Percentiles rank a stretch among this genome's conserved stretches.
Evolutionary conservation across 1,140 invertebrate species (phyloP).

Genomic region (Drosophila athabasca): DNA sequence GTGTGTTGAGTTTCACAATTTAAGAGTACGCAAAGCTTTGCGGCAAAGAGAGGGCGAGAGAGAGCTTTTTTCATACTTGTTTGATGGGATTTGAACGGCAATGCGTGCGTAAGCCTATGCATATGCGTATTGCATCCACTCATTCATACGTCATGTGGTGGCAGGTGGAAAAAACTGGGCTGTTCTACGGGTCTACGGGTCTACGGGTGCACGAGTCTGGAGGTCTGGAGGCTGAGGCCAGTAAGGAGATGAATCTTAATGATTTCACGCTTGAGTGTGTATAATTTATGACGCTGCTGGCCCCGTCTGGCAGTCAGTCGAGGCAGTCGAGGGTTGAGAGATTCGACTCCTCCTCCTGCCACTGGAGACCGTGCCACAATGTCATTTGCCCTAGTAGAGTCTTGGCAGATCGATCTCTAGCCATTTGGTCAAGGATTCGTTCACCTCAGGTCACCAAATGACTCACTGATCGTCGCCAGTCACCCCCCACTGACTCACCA

Average conservation of each 20-base stretch:
- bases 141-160: slow-evolving; percentile 45
- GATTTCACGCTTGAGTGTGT: slow-evolving; percentile 30
- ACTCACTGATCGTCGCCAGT: slow-evolving; percentile 21
- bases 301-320: slow-evolving; percentile 34
- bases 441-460: background rate
- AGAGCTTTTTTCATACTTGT: slow-evolving; percentile 51
- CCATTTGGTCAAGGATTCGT: too few relatives aligned
- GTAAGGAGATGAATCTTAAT: slow-evolving; percentile 40
- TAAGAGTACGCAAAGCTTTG: slow-evolving; percentile 51
- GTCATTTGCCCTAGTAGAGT: background rate
- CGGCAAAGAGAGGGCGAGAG: too few relatives aligned
- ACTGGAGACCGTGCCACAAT: too few relatives aligned
- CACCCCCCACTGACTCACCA: slow-evolving; percentile 6
- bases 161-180: slow-evolving; percentile 7
- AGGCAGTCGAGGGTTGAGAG: slow-evolving; percentile 10
- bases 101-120: too few relatives aligned
- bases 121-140: too few relatives aligned
- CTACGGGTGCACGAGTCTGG: background rate
- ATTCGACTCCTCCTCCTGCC: background rate
- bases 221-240: slow-evolving; percentile 13
- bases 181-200: slow-evolving; percentile 9
- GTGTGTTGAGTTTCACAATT: slow-evolving; percentile 44
- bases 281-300: slow-evolving; percentile 54
- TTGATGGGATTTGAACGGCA: too few relatives aligned
- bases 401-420: too few relatives aligned